Conservation (phyloP, 2,888 invertebrate species). For the Tenodera sinensis region DNA sequence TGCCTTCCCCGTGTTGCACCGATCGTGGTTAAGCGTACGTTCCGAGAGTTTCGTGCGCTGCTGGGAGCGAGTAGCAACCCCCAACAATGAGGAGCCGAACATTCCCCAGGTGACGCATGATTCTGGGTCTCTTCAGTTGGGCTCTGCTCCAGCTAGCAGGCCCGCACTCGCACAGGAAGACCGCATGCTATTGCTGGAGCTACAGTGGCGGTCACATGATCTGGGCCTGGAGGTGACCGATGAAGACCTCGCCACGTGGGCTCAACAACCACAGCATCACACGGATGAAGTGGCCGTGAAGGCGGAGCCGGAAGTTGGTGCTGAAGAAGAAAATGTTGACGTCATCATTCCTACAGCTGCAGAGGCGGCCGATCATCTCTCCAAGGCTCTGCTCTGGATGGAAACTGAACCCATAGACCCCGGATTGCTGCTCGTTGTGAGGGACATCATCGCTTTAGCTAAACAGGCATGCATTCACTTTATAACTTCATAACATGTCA, state of each 20-base stretch:
- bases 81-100: constrained; percentile 12
- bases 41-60: constrained; percentile 46
- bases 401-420: constrained; percentile 50
- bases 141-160: background rate
- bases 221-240: constrained; percentile 41
- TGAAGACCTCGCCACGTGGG: constrained; percentile 38
- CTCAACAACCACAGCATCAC: constrained; percentile 31
- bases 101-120: constrained; percentile 4
- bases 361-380: constrained; percentile 45
- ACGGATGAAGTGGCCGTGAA: constrained; percentile 18
- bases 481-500: background rate
- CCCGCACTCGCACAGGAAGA: constrained; percentile 33
- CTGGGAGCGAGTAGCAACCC: constrained; percentile 36
- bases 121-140: constrained; percentile 17
- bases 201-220: constrained; percentile 40
- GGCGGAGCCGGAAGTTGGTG: constrained; percentile 27
- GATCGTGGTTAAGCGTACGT: constrained; percentile 46
- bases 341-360: constrained; percentile 40
- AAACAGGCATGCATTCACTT: constrained; percentile 38
- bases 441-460: constrained; percentile 39
- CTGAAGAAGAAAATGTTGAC: constrained; percentile 29
- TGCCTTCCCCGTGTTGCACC: constrained; percentile 47
- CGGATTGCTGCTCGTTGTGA: constrained; percentile 37
- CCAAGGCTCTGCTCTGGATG: constrained; percentile 49
- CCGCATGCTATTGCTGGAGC: constrained; percentile 36